Base-by-base conservation (phyloP, 2,888 invertebrate species). In the Drosophila parthenogenetica region DNA sequence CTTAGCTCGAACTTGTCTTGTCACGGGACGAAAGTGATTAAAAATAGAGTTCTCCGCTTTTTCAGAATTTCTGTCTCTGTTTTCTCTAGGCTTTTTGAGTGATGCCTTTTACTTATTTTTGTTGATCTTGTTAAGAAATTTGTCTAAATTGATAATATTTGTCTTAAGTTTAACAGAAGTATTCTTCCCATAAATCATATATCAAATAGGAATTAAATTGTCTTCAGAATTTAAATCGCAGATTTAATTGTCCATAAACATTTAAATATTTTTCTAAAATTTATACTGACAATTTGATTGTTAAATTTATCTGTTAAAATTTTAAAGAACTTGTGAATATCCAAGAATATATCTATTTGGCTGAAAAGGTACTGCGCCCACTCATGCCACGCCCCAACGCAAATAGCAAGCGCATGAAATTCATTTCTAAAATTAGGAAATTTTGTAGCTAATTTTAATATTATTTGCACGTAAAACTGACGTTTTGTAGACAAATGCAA, bases 1-100 rank as follows among this genome's bases (percentile, higher is more conserved):
- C 48, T 67, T 70, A 51, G 54, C 46, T 68, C 89, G 89, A 84
- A 84, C 84, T 84, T 84, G 84, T 71, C 89, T 84, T 89, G 84
- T 88, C 84, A 84, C 70, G 61, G 54, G 55, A 53, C 70, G 46
- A 69, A 79, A 59, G 59, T 63, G 80, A 68, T 83, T 86, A 87
- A 81, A 83, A 87, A 83, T 83, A 83, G 63, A 83, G 85, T 87
- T 87, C 54, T 61, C 2, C 5, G 43, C 32, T 17, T 46, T 46
- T n/a, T 17, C 10, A 16, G 14, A 29, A 40, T 48, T 48, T 43
- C 14, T 19, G 8, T 43, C n/a, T 43, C 32, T 35, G 11, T 17
- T 43, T 42, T 62, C 19, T 55, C n/a, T 40, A 32, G 40, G 22
- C 22, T 57, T 55, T 40, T 60, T 25, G 39, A 25, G 4, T 51